These are phyloP conservation scores for Solenodon paradoxus DNA, from an alignment of 2,113 vertebrate genomes.

Conservation along the genomic window DNA sequence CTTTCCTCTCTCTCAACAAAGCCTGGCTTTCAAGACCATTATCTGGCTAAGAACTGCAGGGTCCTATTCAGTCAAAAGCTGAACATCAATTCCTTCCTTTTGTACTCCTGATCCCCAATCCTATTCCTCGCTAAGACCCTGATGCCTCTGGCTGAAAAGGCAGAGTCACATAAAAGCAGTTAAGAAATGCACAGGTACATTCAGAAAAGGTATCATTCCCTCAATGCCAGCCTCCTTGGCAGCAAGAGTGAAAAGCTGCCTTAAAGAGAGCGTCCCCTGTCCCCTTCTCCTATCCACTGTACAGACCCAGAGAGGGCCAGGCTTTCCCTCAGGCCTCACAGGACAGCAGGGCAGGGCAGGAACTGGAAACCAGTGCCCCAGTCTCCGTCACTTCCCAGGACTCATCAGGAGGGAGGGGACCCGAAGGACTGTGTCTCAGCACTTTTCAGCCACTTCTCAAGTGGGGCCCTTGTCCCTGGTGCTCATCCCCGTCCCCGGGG, in stretches of 20 bases:
- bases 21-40: slow-evolving; percentile 64
- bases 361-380: rapidly evolving
- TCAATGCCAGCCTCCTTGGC: neutral
- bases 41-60: slow-evolving; percentile 51
- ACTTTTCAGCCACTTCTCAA: neutral
- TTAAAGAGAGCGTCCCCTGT: neutral
- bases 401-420: neutral
- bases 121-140: slow-evolving; percentile 24
- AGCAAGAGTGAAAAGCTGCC: neutral
- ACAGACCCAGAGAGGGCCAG: neutral
- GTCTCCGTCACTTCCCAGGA: neutral
- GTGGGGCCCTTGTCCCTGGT: too few species aligned
- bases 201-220: neutral
- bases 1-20: slow-evolving; percentile 39
- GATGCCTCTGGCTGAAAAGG: slow-evolving; percentile 37
- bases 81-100: slow-evolving; percentile 57
- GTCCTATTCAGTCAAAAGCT: slow-evolving; percentile 43
- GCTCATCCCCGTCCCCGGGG: too few species aligned
- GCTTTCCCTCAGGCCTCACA: neutral
- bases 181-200: neutral
- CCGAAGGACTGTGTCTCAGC: neutral
- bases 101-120: slow-evolving; percentile 12
- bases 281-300: neutral
- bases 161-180: slow-evolving; percentile 16
- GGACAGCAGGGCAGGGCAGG: neutral